Evolutionary conservation across 1,140 invertebrate genomes (phyloP), one percentile per base, ranked within the genome.

Genomic region (Leptestheria dahalacensis): DNA sequence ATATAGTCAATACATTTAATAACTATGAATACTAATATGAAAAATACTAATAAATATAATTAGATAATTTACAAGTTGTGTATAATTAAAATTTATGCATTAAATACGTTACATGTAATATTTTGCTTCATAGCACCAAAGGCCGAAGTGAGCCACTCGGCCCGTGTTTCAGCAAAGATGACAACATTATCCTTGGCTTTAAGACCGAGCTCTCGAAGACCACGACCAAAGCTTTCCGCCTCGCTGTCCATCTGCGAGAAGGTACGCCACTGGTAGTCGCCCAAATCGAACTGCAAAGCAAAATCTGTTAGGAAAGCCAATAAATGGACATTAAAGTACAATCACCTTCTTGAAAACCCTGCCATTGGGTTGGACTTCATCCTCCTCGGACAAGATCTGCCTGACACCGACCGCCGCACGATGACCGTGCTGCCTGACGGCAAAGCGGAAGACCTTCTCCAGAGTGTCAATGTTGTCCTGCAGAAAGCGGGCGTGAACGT

Each of bases 91-190:
- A 15, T 41, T 6, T 6, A 60, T 11, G 21, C 24, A 4, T 4
- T 3, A 25, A 55, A 15, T 51, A 59, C 49, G 67, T 68, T 65
- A 87, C 86, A 77, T 64, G 88, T 82, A 69, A 91, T 84, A 70
- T 88, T 91, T 71, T 89, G 88, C 68, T 89, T 93, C 72, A 97
- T 94, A 70, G 90, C 87, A 49, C 89, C 89, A 68, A 96, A 86
- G 3, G 92, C 88, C 1, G 91, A 85, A 41, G 97, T 82, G 81
- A 98, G 85, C 94, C 95, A 99, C 76, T 99, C 94, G 23, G 86
- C 86, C 63, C 94, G 77, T 0, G 95, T 99, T 76, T 99, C 96
- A 0, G 94, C 90, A 74, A 97, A 98, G 65, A 99, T 88, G 18
- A 91, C 86, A 61, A 98, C 74, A 65, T 88, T 91, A 53, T 80